Evolutionary conservation across 2,888 invertebrate species (phyloP), one percentile per base, ranked within the genome.

Genomic region (Drosophila tanythrix): DNA sequence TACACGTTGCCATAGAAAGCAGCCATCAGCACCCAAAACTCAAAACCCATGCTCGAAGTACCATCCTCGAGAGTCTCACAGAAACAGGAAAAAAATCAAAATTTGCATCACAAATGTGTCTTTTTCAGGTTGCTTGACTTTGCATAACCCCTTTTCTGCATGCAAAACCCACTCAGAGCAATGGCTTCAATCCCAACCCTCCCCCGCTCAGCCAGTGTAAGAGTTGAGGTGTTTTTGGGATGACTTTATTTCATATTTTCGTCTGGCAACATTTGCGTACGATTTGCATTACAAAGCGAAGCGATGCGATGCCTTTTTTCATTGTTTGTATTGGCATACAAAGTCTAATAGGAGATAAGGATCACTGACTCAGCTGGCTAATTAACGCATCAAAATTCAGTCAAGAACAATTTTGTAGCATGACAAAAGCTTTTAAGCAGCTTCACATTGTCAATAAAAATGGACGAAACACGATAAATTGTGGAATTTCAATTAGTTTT

Each of bases 91-190:
- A 25, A 46, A 46, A 46, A 27, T 25, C 15, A 25, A 46, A 88
- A 88, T 88, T 88, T 88, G 87, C 87, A 88, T 88, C 88, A 77
- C 87, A 88, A 88, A 88, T 88, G 87, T 88, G 89, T 88, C 89
- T 88, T 88, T 88, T 88, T 88, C 87, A 88, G 87, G 89, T 88
- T 88, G 87, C 88, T 88, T 88, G 87, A 89, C 85, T 88, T 89
- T 88, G 89, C 87, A 87, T 88, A 88, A 88, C 89, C 87, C 87
- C 83, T 89, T 87, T 88, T 78, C 69, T 68, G 83, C 76, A 65
- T 51, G 60, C 56, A 70, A 25, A 73, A 73, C 71, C 74, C 77
- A 55, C 67, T 82, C 75, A 82, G 77, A 73, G 80, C 74, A 72
- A 80, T 83, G 36, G 57, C 40, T 43, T 3, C 31, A 31, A 25